Evolutionary conservation across 1,140 invertebrate genomes (phyloP), one percentile per base, ranked within the genome.

Genomic region (Manduca sexta): DNA sequence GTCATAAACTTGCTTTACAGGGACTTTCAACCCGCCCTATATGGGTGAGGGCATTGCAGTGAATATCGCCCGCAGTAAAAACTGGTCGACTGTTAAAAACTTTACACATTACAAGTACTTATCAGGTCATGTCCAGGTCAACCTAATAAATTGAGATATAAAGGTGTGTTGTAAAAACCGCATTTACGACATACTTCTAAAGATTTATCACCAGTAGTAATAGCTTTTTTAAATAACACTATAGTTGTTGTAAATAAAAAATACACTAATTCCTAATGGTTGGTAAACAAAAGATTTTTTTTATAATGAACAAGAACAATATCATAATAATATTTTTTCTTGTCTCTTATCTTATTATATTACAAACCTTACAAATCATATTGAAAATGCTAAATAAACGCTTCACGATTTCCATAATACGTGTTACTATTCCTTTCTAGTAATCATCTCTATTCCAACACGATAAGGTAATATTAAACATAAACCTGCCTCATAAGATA

Each of bases 1-100:
- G 61, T 74, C 71, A 73, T 83, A 83, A 83, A 83, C 67, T 71
- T 73, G 64, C 69, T 75, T 73, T 74, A 80, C 66, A 60, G 62
- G 63, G 58, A 56, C 62, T 40, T 60, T 62, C 65, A 58, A 60
- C 68, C 64, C 69, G 47, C 61, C 65, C 63, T 60, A 62, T 61
- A 57, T 65, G 58, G 44, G 45, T 55, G 54, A 60, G 48, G 55
- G 53, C 50, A 50, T 51, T 47, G 50, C 46, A 58, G 57, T 61
- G 49, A 52, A 59, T 39, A 48, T 43, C 56, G 61, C 47, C 45
- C 46, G 47, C 50, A 56, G 55, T 64, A 75, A 81, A 69, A 54
- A 75, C 61, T 65, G 53, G 64, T 64, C 66, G 62, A 67, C 56
- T 65, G 35, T 56, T 57, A 60, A 57, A 60, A 53, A 52, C 53